Evolutionary conservation across 2,888 invertebrate genomes (phyloP).

Genomic region (Pollenia amentaria): DNA sequence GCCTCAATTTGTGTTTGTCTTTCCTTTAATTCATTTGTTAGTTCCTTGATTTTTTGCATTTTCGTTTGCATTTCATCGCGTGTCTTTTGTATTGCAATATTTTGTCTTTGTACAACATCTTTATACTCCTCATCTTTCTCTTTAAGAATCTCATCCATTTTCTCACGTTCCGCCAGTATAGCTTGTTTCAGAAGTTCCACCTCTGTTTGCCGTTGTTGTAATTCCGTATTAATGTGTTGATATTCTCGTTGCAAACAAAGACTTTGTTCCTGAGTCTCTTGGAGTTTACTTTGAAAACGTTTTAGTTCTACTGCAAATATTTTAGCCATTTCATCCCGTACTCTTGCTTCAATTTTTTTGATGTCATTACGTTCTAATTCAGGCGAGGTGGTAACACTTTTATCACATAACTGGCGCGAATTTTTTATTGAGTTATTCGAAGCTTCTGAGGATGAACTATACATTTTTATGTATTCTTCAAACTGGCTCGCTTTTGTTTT

Average conservation of each 20-base stretch:
- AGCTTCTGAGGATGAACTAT: conserved; percentile 83
- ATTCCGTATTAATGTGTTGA: conserved; percentile 77
- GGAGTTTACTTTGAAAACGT: conserved; percentile 84
- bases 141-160: conserved; percentile 79
- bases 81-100: conserved; percentile 79
- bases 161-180: conserved; percentile 83
- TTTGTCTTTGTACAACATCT: conserved; percentile 78
- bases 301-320: conserved; percentile 88
- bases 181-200: conserved; percentile 83
- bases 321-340: conserved; percentile 89
- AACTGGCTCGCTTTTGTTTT: conserved; percentile 88
- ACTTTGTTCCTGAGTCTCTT: conserved; percentile 81
- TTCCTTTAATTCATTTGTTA: conserved; percentile 80
- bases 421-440: conserved; percentile 75
- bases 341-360: conserved; percentile 84
- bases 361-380: conserved; percentile 75
- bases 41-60: conserved; percentile 83
- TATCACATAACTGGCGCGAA: conserved; percentile 69
- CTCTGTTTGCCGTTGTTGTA: conserved; percentile 81
- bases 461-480: conserved; percentile 87
- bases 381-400: conserved; percentile 82
- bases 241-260: conserved; percentile 79
- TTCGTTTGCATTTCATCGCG: conserved; percentile 84
- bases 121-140: conserved; percentile 78
- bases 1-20: conserved; percentile 83